Evolutionary conservation across 2,888 invertebrate species (phyloP).

Genomic region (Hydroisotoma schaefferi): DNA sequence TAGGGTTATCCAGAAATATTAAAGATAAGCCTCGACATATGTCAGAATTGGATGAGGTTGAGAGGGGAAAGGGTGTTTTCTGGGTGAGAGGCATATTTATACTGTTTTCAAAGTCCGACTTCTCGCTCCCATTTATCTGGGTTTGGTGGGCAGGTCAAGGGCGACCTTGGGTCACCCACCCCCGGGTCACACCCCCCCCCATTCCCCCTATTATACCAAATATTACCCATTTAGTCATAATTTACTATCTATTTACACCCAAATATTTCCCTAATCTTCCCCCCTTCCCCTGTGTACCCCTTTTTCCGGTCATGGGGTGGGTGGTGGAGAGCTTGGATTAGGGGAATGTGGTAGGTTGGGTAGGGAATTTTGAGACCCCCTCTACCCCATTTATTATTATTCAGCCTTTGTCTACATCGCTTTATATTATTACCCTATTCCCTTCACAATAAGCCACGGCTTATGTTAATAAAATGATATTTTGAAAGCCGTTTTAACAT

Average conservation of each 20-base stretch:
- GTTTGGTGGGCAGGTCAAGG: constrained; percentile 20
- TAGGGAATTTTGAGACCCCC: neutral
- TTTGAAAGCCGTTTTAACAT: too few species aligned
- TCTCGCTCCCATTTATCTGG: constrained; percentile 31
- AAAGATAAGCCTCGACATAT: too few species aligned
- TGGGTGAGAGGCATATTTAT: constrained; percentile 44
- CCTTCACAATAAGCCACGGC: too few species aligned
- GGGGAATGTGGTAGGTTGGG: neutral
- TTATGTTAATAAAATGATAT: too few species aligned
- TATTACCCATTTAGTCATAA: neutral
- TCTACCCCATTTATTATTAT: too few species aligned
- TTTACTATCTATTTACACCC: neutral
- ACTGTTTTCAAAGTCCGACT: constrained; percentile 35
- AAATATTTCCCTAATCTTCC: too few species aligned
- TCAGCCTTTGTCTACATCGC: too few species aligned
- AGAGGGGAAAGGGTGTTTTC: constrained; percentile 32
- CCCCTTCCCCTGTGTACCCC: too few species aligned
- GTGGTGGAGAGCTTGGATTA: neutral
- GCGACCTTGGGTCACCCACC: constrained; percentile 1
- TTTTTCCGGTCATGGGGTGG: too few species aligned
- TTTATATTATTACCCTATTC: too few species aligned
- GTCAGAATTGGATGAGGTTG: constrained; percentile 10
- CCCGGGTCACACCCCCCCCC: neutral
- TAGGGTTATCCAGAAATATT: too few species aligned
- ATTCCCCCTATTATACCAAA: neutral